phyloP scores from a whole-genome alignment of 2,888 invertebrate species.

The Macropis europaea region DNA sequence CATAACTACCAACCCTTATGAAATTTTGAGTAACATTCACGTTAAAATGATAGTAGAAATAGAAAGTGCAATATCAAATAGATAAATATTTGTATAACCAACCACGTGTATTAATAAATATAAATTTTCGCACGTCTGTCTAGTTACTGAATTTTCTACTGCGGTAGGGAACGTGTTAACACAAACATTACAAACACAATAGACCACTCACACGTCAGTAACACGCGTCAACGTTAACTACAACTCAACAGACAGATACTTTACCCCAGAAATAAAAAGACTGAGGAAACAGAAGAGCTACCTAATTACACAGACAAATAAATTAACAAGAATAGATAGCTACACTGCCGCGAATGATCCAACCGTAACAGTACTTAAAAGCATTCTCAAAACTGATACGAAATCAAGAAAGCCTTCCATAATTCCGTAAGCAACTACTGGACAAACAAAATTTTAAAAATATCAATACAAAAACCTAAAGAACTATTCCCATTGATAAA shows the following conservation, averaged over 20 bases:
- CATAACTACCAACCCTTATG: too few species aligned
- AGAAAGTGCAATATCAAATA: too few species aligned
- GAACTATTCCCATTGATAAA: background rate
- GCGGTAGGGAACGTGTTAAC: too few species aligned
- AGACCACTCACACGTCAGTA: too few species aligned
- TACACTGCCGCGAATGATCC: background rate
- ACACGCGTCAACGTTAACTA: too few species aligned
- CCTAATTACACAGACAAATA: background rate
- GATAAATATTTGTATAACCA: too few species aligned
- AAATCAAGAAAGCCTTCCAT: constrained; percentile 1
- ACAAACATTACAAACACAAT: too few species aligned
- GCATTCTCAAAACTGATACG: background rate
- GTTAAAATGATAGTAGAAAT: too few species aligned
- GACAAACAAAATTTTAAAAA: background rate
- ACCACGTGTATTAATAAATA: too few species aligned
- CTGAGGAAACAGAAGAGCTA: background rate
- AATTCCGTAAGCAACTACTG: background rate
- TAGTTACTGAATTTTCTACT: too few species aligned
- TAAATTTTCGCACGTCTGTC: too few species aligned
- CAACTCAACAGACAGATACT: constrained; percentile 8
- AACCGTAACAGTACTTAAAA: background rate
- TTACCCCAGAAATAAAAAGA: background rate
- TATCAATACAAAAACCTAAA: background rate
- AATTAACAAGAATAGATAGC: background rate
- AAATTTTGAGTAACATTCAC: too few species aligned